These are phyloP conservation scores for Caenorhabditis sp. DNA, from an alignment of 2,888 invertebrate species.

Conservation along the genomic window DNA sequence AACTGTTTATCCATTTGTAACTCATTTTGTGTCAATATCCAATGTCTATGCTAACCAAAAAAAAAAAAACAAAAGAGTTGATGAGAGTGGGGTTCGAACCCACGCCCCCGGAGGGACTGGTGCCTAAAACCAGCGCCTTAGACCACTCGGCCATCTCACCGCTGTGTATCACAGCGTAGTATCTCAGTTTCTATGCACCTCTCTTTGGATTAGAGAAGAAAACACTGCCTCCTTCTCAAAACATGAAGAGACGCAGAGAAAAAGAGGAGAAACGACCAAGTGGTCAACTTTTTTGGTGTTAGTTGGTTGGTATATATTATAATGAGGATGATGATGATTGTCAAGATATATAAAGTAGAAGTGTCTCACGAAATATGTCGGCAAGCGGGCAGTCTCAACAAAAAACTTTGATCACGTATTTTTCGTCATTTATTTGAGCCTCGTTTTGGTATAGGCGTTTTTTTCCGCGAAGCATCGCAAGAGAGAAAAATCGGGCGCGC, in stretches of 20 bases:
- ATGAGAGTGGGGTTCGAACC: slow-evolving; percentile 63
- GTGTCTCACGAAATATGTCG: neutral
- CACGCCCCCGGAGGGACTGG: slow-evolving; percentile 78
- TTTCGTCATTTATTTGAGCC: slow-evolving; percentile 46
- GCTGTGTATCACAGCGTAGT: neutral
- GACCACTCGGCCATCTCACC: slow-evolving; percentile 81
- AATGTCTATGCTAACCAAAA: too few species aligned
- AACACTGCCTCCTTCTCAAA: neutral
- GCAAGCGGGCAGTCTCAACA: neutral
- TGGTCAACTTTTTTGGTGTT: neutral
- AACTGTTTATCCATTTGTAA: too few species aligned
- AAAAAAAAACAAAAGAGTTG: neutral
- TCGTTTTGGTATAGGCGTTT: slow-evolving; percentile 23
- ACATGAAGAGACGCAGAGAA: neutral
- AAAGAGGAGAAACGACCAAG: neutral
- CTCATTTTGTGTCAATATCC: too few species aligned
- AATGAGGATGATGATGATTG: neutral
- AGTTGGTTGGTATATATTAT: neutral
- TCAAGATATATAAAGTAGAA: neutral
- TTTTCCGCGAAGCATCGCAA: slow-evolving; percentile 16
- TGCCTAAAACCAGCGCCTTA: slow-evolving; percentile 90
- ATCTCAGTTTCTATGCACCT: neutral
- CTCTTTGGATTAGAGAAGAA: neutral
- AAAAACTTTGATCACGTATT: slow-evolving; percentile 47
- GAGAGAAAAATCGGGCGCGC: too few species aligned